Conservation (phyloP, 2,113 vertebrate genomes). For the Trogon melanurus region DNA sequence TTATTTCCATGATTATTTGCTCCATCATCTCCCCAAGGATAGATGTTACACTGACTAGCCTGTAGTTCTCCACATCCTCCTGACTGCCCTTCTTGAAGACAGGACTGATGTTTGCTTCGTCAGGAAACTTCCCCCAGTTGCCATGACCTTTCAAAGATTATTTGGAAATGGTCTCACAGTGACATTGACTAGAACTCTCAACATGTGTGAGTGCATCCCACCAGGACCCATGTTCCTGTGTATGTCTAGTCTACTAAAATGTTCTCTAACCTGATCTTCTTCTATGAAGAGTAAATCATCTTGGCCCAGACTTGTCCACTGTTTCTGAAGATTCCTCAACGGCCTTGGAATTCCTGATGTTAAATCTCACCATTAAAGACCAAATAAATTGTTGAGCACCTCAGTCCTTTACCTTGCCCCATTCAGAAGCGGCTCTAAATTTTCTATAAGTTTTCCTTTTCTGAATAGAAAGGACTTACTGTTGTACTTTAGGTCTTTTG, state of each 20-base stretch:
- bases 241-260: background rate
- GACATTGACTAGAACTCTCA: background rate
- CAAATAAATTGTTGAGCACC: rapidly evolving
- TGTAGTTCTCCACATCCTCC: background rate
- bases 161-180: background rate
- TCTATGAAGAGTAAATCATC: background rate
- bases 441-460: background rate
- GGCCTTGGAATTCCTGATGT: background rate
- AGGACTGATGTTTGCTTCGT: background rate
- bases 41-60: rapidly evolving
- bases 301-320: background rate
- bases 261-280: background rate
- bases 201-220: background rate
- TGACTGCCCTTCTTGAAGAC: background rate
- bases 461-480: background rate
- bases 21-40: background rate
- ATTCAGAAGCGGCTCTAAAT: background rate
- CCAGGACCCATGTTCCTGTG: background rate
- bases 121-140: rapidly evolving
- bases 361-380: background rate
- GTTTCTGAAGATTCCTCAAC: background rate
- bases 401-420: background rate
- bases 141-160: background rate
- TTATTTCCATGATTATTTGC: background rate
- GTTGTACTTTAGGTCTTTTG: background rate